Percentiles rank a stretch among this genome's conserved stretches.
These are phyloP conservation scores for Standfussiana lucernea DNA, from an alignment of 2,888 invertebrate genomes.

Conservation along the genomic window DNA sequence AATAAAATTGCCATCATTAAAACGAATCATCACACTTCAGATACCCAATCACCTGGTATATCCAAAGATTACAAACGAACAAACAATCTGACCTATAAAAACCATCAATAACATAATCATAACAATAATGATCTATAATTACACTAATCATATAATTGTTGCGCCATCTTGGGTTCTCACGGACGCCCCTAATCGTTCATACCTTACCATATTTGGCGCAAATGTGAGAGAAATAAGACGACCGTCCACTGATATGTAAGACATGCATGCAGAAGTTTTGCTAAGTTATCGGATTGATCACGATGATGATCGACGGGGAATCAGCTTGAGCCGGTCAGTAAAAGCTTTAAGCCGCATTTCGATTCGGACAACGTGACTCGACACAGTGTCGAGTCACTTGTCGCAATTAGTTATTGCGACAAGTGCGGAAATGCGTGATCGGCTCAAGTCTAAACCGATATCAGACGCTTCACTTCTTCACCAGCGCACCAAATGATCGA, in stretches of 20 bases:
- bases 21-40: not conserved
- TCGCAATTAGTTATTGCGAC: no score
- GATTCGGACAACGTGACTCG: no score
- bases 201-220: conserved; percentile 55
- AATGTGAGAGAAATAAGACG: conserved; percentile 45
- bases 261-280: not conserved
- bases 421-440: no score
- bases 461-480: no score
- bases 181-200: conserved; percentile 50
- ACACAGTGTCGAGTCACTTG: no score
- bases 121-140: conserved; percentile 59
- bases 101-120: conserved; percentile 43
- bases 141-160: conserved; percentile 54
- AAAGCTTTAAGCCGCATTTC: no score
- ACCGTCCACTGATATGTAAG: not conserved
- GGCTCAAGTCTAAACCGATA: no score
- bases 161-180: conserved; percentile 51
- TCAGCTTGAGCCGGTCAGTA: no score
- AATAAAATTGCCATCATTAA: not conserved
- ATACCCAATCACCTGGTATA: not conserved
- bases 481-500: no score
- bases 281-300: no score
- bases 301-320: no score
- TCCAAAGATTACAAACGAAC: conserved; percentile 30
- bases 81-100: conserved; percentile 52